A percentile compares a stretch with the other conserved stretches of the same genome.
Evolutionary conservation across 2,113 vertebrate species (phyloP).

Genomic region (Furnarius figulus): DNA sequence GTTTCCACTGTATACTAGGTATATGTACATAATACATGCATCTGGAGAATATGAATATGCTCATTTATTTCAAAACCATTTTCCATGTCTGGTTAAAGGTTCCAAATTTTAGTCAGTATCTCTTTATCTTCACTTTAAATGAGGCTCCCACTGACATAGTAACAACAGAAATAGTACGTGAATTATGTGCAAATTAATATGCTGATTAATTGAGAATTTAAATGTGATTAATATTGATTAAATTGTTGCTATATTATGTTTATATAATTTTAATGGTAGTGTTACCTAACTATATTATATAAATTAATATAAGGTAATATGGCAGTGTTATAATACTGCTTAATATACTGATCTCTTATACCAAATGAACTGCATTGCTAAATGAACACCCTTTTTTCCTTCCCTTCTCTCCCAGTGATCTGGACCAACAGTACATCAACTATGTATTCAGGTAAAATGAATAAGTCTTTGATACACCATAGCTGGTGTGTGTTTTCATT

Average conservation of each 20-base stretch:
- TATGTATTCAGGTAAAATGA: slow-evolving; percentile 92
- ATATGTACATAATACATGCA: neutral
- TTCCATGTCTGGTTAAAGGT: neutral
- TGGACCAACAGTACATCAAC: slow-evolving; percentile 94
- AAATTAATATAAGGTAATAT: neutral
- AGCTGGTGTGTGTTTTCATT: neutral
- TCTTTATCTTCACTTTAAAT: neutral
- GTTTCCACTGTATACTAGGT: neutral
- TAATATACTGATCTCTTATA: neutral
- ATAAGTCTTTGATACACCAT: neutral
- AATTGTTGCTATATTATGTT: neutral
- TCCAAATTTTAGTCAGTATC: neutral
- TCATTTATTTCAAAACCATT: neutral
- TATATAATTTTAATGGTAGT: neutral
- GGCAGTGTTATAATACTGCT: neutral
- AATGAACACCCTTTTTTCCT: neutral
- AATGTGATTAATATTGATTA: neutral
- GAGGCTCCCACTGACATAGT: neutral
- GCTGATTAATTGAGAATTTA: neutral
- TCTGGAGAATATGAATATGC: neutral
- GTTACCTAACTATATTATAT: neutral
- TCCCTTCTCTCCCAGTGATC: slow-evolving; percentile 76
- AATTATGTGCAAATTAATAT: neutral
- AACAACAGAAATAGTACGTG: neutral
- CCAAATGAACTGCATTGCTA: neutral